These are phyloP conservation scores for Hormaphis cornu DNA, from an alignment of 1,140 invertebrate species.

Conservation along the genomic window DNA sequence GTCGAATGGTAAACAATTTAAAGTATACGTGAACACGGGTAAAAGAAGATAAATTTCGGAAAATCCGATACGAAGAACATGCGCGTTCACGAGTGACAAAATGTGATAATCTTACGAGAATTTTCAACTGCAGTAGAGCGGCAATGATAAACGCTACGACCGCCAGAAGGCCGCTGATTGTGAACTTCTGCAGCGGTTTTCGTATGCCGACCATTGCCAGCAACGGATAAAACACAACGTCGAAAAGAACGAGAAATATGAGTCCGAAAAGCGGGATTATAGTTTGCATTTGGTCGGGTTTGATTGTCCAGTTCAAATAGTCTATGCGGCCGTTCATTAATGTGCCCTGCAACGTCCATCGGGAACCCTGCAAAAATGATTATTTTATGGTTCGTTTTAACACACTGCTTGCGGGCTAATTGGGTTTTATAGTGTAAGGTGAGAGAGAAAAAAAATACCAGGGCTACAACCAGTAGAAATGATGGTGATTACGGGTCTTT, in stretches of 20 bases:
- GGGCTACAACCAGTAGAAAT: too few species aligned
- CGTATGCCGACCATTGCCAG: conserved; percentile 38
- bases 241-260: conserved; percentile 67
- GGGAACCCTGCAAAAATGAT: conserved; percentile 41
- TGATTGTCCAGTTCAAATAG: conserved; percentile 45
- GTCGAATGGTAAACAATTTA: too few species aligned
- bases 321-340: conserved; percentile 58
- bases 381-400: conserved; percentile 47
- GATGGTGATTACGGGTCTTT: too few species aligned
- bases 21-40: too few species aligned
- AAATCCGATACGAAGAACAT: neutral
- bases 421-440: too few species aligned
- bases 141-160: conserved; percentile 57
- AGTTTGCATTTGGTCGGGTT: conserved; percentile 72
- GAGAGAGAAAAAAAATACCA: too few species aligned
- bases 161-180: conserved; percentile 56
- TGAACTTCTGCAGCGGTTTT: conserved; percentile 51
- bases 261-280: conserved; percentile 70
- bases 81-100: too few species aligned
- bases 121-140: conserved; percentile 53
- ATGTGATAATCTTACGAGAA: neutral
- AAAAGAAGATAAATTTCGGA: neutral
- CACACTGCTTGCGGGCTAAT: too few species aligned
- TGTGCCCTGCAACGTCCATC: conserved; percentile 55
- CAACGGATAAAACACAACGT: conserved; percentile 48